Evolutionary conservation across 2,888 invertebrate genomes (phyloP).

Genomic region (Urechis unicinctus): DNA sequence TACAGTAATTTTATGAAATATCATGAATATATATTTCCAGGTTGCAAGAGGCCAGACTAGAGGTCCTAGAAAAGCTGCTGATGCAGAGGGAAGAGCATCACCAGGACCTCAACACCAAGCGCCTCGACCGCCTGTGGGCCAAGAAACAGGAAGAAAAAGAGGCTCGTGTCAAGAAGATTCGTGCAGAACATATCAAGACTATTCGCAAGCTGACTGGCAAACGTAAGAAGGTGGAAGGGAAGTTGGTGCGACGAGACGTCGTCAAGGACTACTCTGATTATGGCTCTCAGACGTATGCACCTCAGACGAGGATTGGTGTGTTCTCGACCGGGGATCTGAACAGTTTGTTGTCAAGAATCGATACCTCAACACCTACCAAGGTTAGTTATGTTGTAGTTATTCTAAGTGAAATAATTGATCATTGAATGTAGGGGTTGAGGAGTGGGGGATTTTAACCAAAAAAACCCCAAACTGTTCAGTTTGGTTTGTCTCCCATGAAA

Average conservation of each 20-base stretch:
- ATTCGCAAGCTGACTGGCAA: constrained; percentile 46
- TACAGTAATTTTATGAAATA: too few relatives aligned
- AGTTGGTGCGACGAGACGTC: constrained; percentile 36
- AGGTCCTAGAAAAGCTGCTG: constrained; percentile 64
- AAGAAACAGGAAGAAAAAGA: constrained; percentile 48
- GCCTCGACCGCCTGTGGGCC: constrained; percentile 48
- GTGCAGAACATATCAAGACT: constrained; percentile 48
- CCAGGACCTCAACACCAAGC: constrained; percentile 44
- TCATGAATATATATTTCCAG: constrained; percentile 26
- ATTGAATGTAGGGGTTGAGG: too few relatives aligned
- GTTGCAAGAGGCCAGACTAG: constrained; percentile 47
- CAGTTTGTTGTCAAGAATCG: constrained; percentile 47
- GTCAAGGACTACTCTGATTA: constrained; percentile 41
- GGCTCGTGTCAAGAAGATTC: constrained; percentile 37
- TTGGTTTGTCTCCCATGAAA: too few relatives aligned
- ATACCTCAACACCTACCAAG: constrained; percentile 46
- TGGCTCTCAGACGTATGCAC: constrained; percentile 47
- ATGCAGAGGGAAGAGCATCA: constrained; percentile 55
- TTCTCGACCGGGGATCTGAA: constrained; percentile 49
- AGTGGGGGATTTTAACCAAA: too few relatives aligned
- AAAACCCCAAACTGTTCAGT: too few relatives aligned
- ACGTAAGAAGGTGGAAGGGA: constrained; percentile 36
- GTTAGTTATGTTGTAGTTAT: too few relatives aligned
- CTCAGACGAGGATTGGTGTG: constrained; percentile 47
- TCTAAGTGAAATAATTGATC: too few relatives aligned